Evolutionary conservation across 2,888 invertebrate species (phyloP), one percentile per base, ranked within the genome.

Genomic region (Lithophane leautieri): DNA sequence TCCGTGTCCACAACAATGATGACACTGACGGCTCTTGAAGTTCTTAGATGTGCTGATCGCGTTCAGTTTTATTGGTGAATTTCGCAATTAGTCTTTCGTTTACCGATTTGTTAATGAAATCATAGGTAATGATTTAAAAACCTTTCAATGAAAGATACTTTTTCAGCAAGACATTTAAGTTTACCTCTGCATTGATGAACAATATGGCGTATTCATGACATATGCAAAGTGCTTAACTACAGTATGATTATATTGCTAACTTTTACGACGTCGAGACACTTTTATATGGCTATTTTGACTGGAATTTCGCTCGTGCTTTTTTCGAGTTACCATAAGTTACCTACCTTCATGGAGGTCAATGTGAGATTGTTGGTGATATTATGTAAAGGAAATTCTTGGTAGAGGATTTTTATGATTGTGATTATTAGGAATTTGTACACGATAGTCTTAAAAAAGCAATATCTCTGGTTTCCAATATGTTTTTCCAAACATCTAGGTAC

Each of bases 211-310:
- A 58, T 70, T 84, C 63, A 70, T 85, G 73, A 74, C 69, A 74
- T 82, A 76, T 70, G 77, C 61, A 58, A 73, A 77, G 76, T 73
- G 71, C 56, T 34, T 70, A 77, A 71, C 42, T 73, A 63, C 82
- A 79, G 62, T 76, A 79, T 82, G 76, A 86, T 76, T 70, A 73
- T 82, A 84, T 82, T 76, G 72, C 76, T 70, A 71, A 82, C 68
- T 63, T 79, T 86, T 85, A 87, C 78, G 85, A 85, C 34, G 78
- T 72, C 79, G 79, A 82, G 87, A 86, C 85, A 85, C 82, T 86
- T 82, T 84, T 85, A 84, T 86, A 82, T 76, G 69, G 76, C 73
- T 77, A 75, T 84, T 83, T 86, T 76, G 77, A 82, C 84, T 73
- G 78, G 60, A 76, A 74, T 76, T 79, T 73, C 22, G 28, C 47